Conservation (phyloP, 2,797 vertebrate species). For the Sebastes umbrosus region DNA sequence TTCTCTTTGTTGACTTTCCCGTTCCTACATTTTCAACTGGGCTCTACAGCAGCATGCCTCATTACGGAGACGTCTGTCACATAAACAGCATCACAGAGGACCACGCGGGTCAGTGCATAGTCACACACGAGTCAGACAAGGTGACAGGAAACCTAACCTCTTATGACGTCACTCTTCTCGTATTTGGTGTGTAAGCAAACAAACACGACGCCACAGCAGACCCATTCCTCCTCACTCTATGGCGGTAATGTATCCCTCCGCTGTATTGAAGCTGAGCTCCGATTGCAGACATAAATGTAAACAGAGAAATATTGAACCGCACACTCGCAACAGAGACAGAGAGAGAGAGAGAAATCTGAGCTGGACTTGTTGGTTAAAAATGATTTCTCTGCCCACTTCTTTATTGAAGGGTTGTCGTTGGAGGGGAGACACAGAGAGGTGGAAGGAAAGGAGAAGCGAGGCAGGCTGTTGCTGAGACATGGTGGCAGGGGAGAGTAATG, state of each 20-base stretch:
- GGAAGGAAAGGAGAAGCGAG: not conserved
- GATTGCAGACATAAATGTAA: conserved; percentile 51
- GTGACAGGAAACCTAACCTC: conserved; percentile 49
- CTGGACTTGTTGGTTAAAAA: conserved; percentile 41
- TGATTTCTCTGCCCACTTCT: conserved; percentile 36
- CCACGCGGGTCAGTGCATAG: conserved; percentile 13
- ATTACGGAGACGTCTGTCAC: conserved; percentile 53
- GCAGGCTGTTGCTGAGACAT: conserved; percentile 20
- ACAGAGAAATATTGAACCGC: conserved; percentile 57
- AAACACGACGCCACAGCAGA: conserved; percentile 9
- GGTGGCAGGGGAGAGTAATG: conserved; percentile 36
- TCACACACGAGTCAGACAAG: conserved; percentile 29
- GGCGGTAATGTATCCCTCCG: conserved; percentile 23
- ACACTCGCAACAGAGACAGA: not conserved
- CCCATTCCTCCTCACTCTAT: not conserved
- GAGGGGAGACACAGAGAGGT: conserved; percentile 14
- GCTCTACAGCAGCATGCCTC: conserved; percentile 29
- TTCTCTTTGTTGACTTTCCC: conserved; percentile 46
- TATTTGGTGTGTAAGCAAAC: conserved; percentile 7
- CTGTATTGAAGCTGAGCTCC: conserved; percentile 28
- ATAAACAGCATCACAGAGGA: conserved; percentile 3
- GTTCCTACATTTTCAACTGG: conserved; percentile 18
- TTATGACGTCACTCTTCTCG: conserved; percentile 19
- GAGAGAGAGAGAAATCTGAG: conserved; percentile 32
- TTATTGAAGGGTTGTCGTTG: conserved; percentile 50